Percentiles rank a stretch among this genome's conserved stretches.
phyloP scores from a whole-genome alignment of 2,113 vertebrate species.

The Stigmatopora nigra region DNA sequence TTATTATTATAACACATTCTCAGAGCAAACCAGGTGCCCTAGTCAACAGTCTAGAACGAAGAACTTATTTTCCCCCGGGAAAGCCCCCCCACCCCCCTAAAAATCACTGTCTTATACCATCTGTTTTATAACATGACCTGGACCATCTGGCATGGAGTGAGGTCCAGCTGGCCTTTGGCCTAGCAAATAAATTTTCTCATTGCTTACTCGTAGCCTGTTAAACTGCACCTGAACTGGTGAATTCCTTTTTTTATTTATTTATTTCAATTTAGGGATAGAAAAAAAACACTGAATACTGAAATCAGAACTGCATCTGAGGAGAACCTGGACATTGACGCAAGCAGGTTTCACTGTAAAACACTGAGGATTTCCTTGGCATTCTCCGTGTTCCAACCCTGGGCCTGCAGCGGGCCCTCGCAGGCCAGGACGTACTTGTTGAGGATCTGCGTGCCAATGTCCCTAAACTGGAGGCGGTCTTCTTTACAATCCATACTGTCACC shows the following conservation, averaged over 20 bases:
- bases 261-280: conserved; percentile 23
- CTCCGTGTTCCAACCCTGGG: conserved; percentile 87
- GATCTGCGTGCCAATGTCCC: conserved; percentile 84
- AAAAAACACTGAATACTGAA: conserved; percentile 49
- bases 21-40: conserved; percentile 61
- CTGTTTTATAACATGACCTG: conserved; percentile 34
- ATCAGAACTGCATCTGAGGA: conserved; percentile 51
- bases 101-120: conserved; percentile 39
- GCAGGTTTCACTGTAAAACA: conserved; percentile 71
- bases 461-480: conserved; percentile 75
- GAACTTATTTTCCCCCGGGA: conserved; percentile 55
- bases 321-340: conserved; percentile 42
- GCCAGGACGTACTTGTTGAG: conserved; percentile 82
- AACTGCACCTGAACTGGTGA: conserved; percentile 35
- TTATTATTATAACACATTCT: conserved; percentile 69
- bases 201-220: conserved; percentile 27
- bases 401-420: conserved; percentile 86
- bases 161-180: conserved; percentile 34
- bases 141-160: conserved; percentile 44
- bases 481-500: conserved; percentile 60
- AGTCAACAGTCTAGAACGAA: conserved; percentile 62
- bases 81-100: conserved; percentile 13
- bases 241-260: conserved; percentile 41
- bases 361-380: conserved; percentile 85
- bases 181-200: conserved; percentile 26